Evolutionary conservation across 2,797 vertebrate species (phyloP).

Genomic region (Lophius americanus): DNA sequence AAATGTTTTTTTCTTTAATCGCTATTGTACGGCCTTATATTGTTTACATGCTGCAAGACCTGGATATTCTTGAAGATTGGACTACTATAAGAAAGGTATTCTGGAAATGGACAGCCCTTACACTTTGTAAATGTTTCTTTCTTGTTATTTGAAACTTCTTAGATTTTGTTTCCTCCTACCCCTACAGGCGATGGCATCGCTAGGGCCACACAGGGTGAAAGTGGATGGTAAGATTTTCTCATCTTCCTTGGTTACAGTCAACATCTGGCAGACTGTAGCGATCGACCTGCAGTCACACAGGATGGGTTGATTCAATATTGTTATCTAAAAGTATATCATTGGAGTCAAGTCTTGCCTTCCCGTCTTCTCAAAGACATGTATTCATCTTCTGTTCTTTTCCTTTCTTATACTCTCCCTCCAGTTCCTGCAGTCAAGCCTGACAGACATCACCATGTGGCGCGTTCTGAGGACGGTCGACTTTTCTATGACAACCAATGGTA

Average conservation of each 20-base stretch:
- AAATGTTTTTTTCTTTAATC: constrained; percentile 78
- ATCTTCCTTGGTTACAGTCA: constrained; percentile 45
- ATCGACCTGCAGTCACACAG: constrained; percentile 35
- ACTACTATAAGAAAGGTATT: constrained; percentile 96
- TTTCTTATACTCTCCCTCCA: constrained; percentile 1
- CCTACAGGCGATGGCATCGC: constrained; percentile 92
- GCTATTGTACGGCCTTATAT: constrained; percentile 91
- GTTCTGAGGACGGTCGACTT: constrained; percentile 94
- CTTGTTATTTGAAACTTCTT: constrained; percentile 40
- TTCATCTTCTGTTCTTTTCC: not conserved
- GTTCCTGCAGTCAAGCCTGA: constrained; percentile 66
- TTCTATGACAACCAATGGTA: constrained; percentile 98
- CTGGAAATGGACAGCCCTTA: not conserved
- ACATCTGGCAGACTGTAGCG: constrained; percentile 43
- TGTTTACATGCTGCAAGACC: constrained; percentile 99
- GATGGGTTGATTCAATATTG: constrained; percentile 24
- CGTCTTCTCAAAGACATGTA: not conserved
- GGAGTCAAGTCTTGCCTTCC: constrained; percentile 10
- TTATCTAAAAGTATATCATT: constrained; percentile 10
- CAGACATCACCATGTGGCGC: constrained; percentile 89
- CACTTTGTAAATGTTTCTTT: not conserved
- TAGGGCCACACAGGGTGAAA: constrained; percentile 95
- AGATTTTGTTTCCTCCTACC: constrained; percentile 12
- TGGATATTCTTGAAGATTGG: constrained; percentile 99
- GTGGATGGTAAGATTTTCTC: constrained; percentile 88